Base-by-base conservation (phyloP, 2,797 vertebrate genomes). In the Enteromius thamalakanensis region DNA sequence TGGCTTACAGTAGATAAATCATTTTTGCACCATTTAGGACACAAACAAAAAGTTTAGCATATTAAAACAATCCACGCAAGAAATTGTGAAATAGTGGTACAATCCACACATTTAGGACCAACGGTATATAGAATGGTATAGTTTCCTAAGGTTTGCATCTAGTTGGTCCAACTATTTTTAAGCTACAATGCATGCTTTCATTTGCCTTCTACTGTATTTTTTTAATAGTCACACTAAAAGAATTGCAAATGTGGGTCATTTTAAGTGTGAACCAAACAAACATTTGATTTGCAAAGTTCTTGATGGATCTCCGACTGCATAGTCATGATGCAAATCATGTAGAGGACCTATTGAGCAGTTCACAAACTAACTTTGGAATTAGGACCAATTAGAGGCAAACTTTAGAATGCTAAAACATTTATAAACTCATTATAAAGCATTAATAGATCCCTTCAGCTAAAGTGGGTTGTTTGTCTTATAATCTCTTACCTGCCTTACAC, bases 281-380 rank as follows among this genome's bases (percentile, higher is more conserved):
- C 14, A 68, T 68, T 68, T 68, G 21, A 32, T 68, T 68, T 37
- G 21, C 47, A 79, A 68, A 37, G 11, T 23, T 79, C 21, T n/a
- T 58, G 37, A 58, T 19, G 32, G 5, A 70, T 45, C 14, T 34
- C 9, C 14, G 51, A 45, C 51, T 42, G 51, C 67, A 53, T 55
- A 21, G 7, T 26, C 72, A 58, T 37, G 14, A 55, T 26, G 5
- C 15, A 42, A 70, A 70, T 6, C 10, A 70, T 70, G 15, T n/a
- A 45, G 10, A 55, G 11, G 58, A 11, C 5, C 19, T 47, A 51
- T 12, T 79, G 42, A 65, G 76, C 45, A 0, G 1, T 37, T 79
- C 37, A n/a, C 55, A 75, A 55, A n/a, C 32, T 55, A 19, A n/a
- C 29, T 34, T 7, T 23, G 53, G 3, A 49, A 23, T 53, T 7